Percentiles rank a stretch among this genome's conserved stretches.
Evolutionary conservation across 1,140 invertebrate species (phyloP).

Genomic region (Bombyx mandarina): DNA sequence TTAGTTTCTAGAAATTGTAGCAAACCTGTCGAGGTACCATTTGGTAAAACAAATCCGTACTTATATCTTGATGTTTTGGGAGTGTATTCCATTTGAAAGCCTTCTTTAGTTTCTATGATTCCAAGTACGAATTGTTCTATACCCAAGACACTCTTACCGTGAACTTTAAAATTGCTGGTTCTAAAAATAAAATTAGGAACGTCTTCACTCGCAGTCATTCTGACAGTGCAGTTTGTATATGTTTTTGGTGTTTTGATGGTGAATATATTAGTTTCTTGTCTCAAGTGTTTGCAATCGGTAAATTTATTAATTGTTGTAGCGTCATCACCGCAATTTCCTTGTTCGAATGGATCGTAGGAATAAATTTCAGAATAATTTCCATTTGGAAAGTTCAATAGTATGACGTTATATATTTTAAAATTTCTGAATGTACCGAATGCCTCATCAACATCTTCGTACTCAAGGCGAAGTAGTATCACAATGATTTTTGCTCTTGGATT

Average conservation of each 20-base stretch:
- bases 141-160: slow-evolving; percentile 19
- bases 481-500: slow-evolving; percentile 28
- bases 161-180: slow-evolving; percentile 16
- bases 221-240: slow-evolving; percentile 24
- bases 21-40: slow-evolving; percentile 26
- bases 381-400: slow-evolving; percentile 12
- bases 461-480: slow-evolving; percentile 10
- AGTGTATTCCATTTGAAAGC: slow-evolving; percentile 15
- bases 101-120: slow-evolving; percentile 18
- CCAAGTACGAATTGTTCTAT: slow-evolving; percentile 31
- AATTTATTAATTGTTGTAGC: slow-evolving; percentile 16
- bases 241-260: slow-evolving; percentile 11
- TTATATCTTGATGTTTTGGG: slow-evolving; percentile 1
- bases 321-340: slow-evolving; percentile 21
- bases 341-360: slow-evolving; percentile 24
- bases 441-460: slow-evolving; percentile 9
- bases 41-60: slow-evolving; percentile 29
- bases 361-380: slow-evolving; percentile 15
- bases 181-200: slow-evolving; percentile 23
- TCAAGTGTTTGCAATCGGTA: slow-evolving; percentile 15
- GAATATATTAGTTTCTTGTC: slow-evolving; percentile 12
- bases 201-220: slow-evolving; percentile 22
- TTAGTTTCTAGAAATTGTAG: slow-evolving; percentile 18
- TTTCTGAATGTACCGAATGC: slow-evolving; percentile 17
- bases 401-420: slow-evolving; percentile 20